phyloP scores from a whole-genome alignment of 2,888 invertebrate species.

The Taphrorychus bicolor region DNA sequence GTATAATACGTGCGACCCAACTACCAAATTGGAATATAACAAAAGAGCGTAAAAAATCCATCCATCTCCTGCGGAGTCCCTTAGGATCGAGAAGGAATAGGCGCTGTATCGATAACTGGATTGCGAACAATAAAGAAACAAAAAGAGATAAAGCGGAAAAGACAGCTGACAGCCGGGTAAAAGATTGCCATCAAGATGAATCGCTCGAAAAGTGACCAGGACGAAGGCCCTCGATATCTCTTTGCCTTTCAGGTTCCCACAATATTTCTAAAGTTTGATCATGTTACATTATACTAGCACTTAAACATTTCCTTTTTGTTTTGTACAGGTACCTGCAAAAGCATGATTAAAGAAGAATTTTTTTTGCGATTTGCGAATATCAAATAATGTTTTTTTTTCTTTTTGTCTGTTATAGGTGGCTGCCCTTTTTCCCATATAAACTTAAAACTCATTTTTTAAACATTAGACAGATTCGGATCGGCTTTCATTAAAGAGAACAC shows the following conservation, averaged over 20 bases:
- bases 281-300: not conserved
- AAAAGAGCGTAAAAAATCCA: constrained; percentile 57
- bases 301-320: too few species aligned
- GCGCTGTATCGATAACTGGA: constrained; percentile 60
- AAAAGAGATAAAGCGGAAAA: constrained; percentile 59
- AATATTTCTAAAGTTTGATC: not conserved
- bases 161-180: constrained; percentile 61
- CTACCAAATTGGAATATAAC: constrained; percentile 46
- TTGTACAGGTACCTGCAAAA: too few species aligned
- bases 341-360: too few species aligned
- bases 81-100: constrained; percentile 50
- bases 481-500: constrained; percentile 52
- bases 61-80: constrained; percentile 57
- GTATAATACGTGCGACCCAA: not conserved
- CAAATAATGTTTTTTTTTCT: not conserved
- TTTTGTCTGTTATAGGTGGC: too few species aligned
- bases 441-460: constrained; percentile 50
- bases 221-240: constrained; percentile 19
- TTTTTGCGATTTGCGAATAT: constrained; percentile 1
- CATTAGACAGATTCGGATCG: constrained; percentile 50
- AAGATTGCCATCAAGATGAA: constrained; percentile 59
- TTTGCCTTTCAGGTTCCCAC: constrained; percentile 2
- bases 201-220: constrained; percentile 53
- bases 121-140: constrained; percentile 62
- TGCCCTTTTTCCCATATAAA: constrained; percentile 7